A percentile compares a stretch with the other conserved stretches of the same genome.
phyloP scores from a whole-genome alignment of 2,797 vertebrate species.

The Capromys pilorides region DNA sequence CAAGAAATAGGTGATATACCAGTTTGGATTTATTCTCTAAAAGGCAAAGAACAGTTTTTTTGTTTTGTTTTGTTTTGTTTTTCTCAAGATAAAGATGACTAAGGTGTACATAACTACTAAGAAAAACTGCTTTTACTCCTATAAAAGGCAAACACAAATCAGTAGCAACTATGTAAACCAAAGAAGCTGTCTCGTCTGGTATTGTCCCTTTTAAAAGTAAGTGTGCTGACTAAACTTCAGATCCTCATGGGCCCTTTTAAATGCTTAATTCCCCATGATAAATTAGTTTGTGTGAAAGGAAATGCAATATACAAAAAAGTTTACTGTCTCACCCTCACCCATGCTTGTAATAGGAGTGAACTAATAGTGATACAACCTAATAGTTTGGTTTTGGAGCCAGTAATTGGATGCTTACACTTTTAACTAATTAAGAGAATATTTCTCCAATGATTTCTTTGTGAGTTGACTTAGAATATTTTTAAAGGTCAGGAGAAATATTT shows the following conservation, averaged over 20 bases:
- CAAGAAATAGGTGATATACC: neutral
- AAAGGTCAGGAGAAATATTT: neutral
- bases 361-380: neutral
- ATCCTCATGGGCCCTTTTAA: conserved; percentile 78
- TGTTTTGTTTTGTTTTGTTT: too few relatives aligned
- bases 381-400: neutral
- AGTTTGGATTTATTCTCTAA: conserved; percentile 57
- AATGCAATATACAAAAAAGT: neutral
- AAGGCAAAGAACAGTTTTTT: conserved; percentile 54
- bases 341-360: neutral
- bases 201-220: conserved; percentile 50
- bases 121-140: neutral
- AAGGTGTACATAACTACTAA: neutral
- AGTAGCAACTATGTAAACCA: neutral
- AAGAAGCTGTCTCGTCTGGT: neutral
- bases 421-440: conserved; percentile 15
- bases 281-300: conserved; percentile 11
- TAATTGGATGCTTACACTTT: neutral
- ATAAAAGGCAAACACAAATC: neutral
- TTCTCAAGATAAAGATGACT: neutral
- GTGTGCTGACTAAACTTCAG: conserved; percentile 80
- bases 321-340: neutral
- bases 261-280: conserved; percentile 78
- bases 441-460: neutral
- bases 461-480: neutral